Evolutionary conservation across 2,888 invertebrate genomes (phyloP).

Genomic region (Cerceris rybyensis): DNA sequence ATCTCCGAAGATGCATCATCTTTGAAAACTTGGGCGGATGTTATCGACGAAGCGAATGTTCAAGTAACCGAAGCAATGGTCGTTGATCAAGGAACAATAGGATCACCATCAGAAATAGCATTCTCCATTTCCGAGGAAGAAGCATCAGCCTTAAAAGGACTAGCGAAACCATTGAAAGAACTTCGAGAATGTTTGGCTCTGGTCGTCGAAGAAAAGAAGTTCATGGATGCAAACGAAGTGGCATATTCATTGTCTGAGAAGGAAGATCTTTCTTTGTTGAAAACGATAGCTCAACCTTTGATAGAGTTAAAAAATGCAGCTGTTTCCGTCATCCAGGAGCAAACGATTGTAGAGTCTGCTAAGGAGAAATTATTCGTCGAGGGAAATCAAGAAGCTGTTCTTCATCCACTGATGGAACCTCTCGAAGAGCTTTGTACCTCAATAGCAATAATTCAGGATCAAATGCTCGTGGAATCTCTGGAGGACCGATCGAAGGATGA

Average conservation of each 20-base stretch:
- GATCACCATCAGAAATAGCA: slow-evolving; percentile 54
- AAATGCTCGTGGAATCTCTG: slow-evolving; percentile 73
- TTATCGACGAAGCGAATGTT: slow-evolving; percentile 47
- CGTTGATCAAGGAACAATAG: slow-evolving; percentile 50
- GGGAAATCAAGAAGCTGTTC: slow-evolving; percentile 73
- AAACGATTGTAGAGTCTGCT: slow-evolving; percentile 63
- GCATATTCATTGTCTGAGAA: slow-evolving; percentile 54
- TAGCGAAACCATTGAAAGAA: slow-evolving; percentile 73
- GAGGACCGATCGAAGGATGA: slow-evolving; percentile 58
- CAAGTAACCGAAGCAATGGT: slow-evolving; percentile 39
- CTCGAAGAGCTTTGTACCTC: slow-evolving; percentile 80
- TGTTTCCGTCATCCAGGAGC: slow-evolving; percentile 74
- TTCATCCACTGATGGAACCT: slow-evolving; percentile 84
- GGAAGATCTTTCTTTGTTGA: slow-evolving; percentile 68
- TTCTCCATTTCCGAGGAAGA: slow-evolving; percentile 61
- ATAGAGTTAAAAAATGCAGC: slow-evolving; percentile 76
- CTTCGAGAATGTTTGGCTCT: slow-evolving; percentile 73
- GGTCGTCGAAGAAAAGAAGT: slow-evolving; percentile 71
- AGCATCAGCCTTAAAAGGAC: slow-evolving; percentile 56
- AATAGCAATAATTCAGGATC: slow-evolving; percentile 78
- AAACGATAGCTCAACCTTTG: slow-evolving; percentile 73
- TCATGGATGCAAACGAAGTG: slow-evolving; percentile 62
- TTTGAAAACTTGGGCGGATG: slow-evolving; percentile 63
- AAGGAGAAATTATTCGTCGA: slow-evolving; percentile 51
- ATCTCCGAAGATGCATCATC: slow-evolving; percentile 64